Evolutionary conservation across 2,113 vertebrate species (phyloP).

Genomic region (Canis aureus): DNA sequence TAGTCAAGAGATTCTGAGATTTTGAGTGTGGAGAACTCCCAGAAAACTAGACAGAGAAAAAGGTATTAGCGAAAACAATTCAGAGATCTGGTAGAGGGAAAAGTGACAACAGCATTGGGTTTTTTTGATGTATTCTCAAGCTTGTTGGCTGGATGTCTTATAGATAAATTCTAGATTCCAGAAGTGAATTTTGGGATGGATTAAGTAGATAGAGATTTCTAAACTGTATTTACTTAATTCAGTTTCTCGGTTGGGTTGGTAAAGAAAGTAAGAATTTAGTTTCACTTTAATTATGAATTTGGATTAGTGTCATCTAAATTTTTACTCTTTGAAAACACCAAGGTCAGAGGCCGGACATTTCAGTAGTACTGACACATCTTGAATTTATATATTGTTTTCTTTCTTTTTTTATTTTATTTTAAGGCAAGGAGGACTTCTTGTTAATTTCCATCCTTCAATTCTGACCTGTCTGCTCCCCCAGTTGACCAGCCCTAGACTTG

Average conservation of each 20-base stretch:
- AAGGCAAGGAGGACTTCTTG: conserved; percentile 98
- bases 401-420: conserved; percentile 82
- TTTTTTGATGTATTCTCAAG: neutral
- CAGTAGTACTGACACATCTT: conserved; percentile 16
- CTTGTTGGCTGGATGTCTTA: neutral
- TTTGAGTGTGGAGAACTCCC: neutral
- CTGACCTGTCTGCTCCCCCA: conserved; percentile 99
- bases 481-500: conserved; percentile 98
- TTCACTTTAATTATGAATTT: conserved; percentile 50
- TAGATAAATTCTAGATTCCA: neutral
- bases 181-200: neutral
- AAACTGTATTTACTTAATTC: neutral
- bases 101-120: neutral
- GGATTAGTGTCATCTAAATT: neutral
- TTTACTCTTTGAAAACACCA: conserved; percentile 4
- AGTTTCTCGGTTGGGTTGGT: neutral
- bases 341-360: neutral
- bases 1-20: neutral
- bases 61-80: neutral
- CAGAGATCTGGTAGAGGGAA: neutral
- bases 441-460: conserved; percentile 99
- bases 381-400: conserved; percentile 71
- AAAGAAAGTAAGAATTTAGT: neutral
- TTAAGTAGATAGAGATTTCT: neutral
- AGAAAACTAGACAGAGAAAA: neutral